Conservation (phyloP, 2,888 invertebrate species). For the Copidosoma aretas region DNA sequence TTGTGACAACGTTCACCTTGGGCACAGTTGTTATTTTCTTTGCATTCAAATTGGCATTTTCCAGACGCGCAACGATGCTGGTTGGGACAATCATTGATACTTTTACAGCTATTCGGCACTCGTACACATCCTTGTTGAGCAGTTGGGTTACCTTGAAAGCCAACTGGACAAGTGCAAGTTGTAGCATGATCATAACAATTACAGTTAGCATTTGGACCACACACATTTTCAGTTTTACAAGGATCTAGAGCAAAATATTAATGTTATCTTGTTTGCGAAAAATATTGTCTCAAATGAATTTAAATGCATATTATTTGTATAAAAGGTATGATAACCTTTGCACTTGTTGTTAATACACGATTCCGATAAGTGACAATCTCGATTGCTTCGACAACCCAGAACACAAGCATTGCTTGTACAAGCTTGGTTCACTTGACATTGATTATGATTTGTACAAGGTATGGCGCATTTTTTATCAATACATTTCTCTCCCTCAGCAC, state of each 20-base stretch:
- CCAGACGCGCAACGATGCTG: constrained; percentile 80
- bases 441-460: constrained; percentile 81
- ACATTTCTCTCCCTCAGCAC: constrained; percentile 81
- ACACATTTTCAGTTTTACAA: constrained; percentile 76
- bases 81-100: constrained; percentile 75
- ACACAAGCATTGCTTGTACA: constrained; percentile 81
- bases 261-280: too few relatives aligned
- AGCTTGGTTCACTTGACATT: constrained; percentile 81
- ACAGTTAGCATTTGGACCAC: constrained; percentile 86
- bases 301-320: neutral
- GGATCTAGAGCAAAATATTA: constrained; percentile 67
- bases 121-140: constrained; percentile 89
- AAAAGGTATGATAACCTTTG: constrained; percentile 58
- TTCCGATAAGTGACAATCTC: constrained; percentile 77
- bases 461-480: constrained; percentile 78
- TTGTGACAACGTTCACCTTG: constrained; percentile 84
- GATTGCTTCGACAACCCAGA: constrained; percentile 84
- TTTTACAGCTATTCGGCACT: constrained; percentile 74
- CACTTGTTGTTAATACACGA: constrained; percentile 87
- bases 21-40: constrained; percentile 76
- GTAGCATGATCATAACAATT: constrained; percentile 77
- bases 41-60: constrained; percentile 80
- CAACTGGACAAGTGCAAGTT: constrained; percentile 81
- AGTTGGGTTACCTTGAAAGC: constrained; percentile 86
- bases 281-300: neutral